Base-by-base conservation (phyloP, 2,113 vertebrate genomes). In the Oryzias curvinotus region DNA sequence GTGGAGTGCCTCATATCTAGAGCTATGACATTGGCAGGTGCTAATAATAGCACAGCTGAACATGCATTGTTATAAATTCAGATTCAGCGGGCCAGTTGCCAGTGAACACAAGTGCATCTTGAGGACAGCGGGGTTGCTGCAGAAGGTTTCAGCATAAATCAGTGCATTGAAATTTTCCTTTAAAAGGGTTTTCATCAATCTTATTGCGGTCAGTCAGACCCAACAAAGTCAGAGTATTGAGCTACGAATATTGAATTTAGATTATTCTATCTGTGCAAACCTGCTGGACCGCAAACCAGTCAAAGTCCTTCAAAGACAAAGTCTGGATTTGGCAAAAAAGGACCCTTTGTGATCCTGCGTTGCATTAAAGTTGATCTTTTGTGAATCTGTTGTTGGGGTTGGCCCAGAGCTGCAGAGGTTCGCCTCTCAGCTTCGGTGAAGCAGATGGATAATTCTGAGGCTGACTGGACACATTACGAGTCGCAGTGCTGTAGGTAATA, bases 61-160 rank as follows among this genome's bases (percentile, higher is more conserved):
- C 50, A n/a, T 48, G 43, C 25, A 26, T 18, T 71, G 63, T 59
- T 64, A 70, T 83, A 60, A 78, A 82, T 68, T 78, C 3, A 63
- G 65, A 81, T 65, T 76, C 44, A 14, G 72, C 73, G 80, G 66
- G 69, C 65, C 53, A 67, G 68, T 84, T 86, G 66, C 75, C 47
- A 55, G 63, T 65, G 71, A 71, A 71, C 65, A 68, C 61, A 58
- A 65, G 71, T 47, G 75, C 42, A 52, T 74, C 68, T 74, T 45
- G 43, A 61, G 76, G 78, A 64, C 68, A 71, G 52, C 71, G 45
- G 41, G 62, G 47, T 53, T 54, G 26, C 69, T 54, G 73, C 71
- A 76, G 28, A 64, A 43, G 49, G 25, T 49, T 80, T 62, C 65
- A 28, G 76, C 73, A 64, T 73, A 64, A 64, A 73, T 57, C 63